Evolutionary conservation across 2,113 vertebrate species (phyloP).

Genomic region (Garra rufa): DNA sequence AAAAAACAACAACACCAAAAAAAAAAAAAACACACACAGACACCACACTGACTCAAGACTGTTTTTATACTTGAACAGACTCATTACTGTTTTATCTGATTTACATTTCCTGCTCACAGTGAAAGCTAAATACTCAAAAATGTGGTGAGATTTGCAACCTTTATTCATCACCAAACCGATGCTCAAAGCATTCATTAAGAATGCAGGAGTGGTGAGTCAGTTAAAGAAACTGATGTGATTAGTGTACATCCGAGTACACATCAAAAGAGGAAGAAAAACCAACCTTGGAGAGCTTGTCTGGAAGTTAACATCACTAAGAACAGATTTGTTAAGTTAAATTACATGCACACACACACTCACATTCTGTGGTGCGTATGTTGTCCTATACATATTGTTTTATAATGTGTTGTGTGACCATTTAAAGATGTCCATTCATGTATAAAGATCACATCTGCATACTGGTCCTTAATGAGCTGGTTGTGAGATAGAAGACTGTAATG

Average conservation of each 20-base stretch:
- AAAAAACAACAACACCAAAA: too few species aligned
- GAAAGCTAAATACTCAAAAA: not conserved
- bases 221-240: not conserved
- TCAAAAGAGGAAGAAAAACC: conserved; percentile 7
- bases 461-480: not conserved
- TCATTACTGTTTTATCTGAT: not conserved
- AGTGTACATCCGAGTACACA: not conserved
- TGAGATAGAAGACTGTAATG: not conserved
- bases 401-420: not conserved
- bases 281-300: not conserved
- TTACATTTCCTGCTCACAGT: not conserved
- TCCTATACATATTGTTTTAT: not conserved
- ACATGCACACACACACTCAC: not conserved
- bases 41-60: not conserved
- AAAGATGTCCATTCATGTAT: not conserved
- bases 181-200: not conserved
- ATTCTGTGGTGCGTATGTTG: not conserved
- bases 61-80: not conserved
- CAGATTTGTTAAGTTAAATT: conserved; percentile 14
- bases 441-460: not conserved
- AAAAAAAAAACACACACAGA: too few species aligned
- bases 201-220: not conserved
- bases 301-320: not conserved
- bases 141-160: not conserved
- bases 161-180: not conserved